Evolutionary conservation across 2,113 vertebrate species (phyloP).

Genomic region (Ochotona princeps): DNA sequence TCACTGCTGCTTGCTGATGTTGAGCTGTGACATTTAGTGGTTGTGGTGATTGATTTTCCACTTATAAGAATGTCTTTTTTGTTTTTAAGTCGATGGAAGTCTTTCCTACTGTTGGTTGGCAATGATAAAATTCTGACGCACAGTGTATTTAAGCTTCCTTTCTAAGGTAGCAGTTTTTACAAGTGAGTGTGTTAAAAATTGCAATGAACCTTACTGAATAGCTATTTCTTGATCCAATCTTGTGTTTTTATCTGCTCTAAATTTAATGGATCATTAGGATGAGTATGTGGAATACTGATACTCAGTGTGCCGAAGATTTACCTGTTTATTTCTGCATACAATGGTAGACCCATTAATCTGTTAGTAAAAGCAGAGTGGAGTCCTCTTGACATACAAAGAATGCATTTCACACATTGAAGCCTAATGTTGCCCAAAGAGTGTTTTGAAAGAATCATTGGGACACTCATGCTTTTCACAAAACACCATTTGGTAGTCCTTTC

Average conservation of each 20-base stretch:
- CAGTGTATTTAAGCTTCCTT: conserved; percentile 76
- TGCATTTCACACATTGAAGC: conserved; percentile 62
- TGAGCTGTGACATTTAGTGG: conserved; percentile 87
- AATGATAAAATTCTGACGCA: conserved; percentile 82
- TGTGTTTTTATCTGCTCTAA: conserved; percentile 56
- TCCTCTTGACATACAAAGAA: conserved; percentile 26
- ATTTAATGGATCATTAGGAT: conserved; percentile 66
- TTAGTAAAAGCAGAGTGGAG: conserved; percentile 27
- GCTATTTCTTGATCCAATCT: conserved; percentile 70
- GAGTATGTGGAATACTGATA: conserved; percentile 72
- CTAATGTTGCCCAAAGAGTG: conserved; percentile 72
- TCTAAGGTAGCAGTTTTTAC: conserved; percentile 66
- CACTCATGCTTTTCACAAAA: conserved; percentile 73
- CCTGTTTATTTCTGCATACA: background rate
- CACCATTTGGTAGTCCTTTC: conserved; percentile 72
- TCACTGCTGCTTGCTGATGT: conserved; percentile 85
- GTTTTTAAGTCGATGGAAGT: conserved; percentile 84
- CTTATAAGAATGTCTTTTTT: conserved; percentile 88
- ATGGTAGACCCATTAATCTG: conserved; percentile 15
- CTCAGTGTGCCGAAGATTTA: conserved; percentile 58
- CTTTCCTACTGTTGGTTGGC: conserved; percentile 81
- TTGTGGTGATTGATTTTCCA: conserved; percentile 88
- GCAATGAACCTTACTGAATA: conserved; percentile 71
- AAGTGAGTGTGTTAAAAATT: conserved; percentile 79
- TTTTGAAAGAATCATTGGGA: conserved; percentile 80